These are phyloP conservation scores for Dipodomys merriami DNA, from an alignment of 2,113 vertebrate genomes.

Conservation along the genomic window DNA sequence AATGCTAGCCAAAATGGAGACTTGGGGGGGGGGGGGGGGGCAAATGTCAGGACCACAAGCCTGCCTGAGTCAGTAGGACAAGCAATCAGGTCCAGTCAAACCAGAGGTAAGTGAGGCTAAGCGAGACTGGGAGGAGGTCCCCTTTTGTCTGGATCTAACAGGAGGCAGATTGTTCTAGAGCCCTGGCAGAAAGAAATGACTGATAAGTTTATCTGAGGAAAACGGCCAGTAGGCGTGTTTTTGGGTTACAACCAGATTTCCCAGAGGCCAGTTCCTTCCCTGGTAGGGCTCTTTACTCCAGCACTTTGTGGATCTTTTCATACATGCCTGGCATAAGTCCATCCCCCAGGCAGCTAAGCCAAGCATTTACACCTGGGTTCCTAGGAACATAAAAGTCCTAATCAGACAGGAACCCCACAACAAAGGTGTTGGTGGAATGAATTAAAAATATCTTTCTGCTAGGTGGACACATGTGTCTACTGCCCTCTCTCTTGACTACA, in stretches of 20 bases:
- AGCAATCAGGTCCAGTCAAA: conserved; percentile 53
- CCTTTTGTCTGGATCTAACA: conserved; percentile 77
- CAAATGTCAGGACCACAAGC: conserved; percentile 23
- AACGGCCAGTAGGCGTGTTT: conserved; percentile 66
- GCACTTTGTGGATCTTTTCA: background rate
- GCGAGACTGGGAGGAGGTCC: conserved; percentile 30
- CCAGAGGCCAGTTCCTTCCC: conserved; percentile 21
- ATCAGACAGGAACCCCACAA: background rate
- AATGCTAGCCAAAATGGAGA: background rate
- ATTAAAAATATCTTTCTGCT: background rate
- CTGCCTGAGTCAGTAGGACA: conserved; percentile 1
- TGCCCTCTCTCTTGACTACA: background rate
- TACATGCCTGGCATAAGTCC: background rate
- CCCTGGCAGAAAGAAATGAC: conserved; percentile 55
- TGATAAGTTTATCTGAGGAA: conserved; percentile 63
- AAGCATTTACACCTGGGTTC: background rate
- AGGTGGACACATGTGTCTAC: background rate
- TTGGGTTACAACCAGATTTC: conserved; percentile 16
- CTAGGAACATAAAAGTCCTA: background rate
- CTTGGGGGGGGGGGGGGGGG: background rate
- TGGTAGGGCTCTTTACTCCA: background rate
- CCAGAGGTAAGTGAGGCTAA: background rate
- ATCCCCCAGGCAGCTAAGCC: background rate
- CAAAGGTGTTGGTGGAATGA: background rate
- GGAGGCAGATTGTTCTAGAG: conserved; percentile 70